Base-by-base conservation (phyloP, 2,113 vertebrate species). In the Salvelinus fontinalis region DNA sequence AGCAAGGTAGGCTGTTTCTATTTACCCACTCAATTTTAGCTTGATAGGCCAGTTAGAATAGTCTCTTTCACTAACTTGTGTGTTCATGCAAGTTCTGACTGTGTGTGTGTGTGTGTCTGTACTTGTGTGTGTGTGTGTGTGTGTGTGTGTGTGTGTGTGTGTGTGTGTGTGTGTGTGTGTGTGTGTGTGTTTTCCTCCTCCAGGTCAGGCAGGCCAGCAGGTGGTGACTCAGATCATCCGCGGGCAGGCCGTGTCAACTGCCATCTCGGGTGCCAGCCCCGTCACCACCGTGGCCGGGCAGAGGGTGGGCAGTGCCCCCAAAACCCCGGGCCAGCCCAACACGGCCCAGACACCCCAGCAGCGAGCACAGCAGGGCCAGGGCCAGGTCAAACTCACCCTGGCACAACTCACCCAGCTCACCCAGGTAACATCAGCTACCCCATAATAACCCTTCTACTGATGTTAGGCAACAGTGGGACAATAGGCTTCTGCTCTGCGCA, bases 381-480 rank as follows among this genome's bases (percentile, higher is more conserved):
- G 87, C 83, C 98, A 99, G 79, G 97, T 99, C 79, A 98, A 98
- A 80, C 96, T 99, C 12, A 99, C 96, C 16, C 94, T 99, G 94
- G 96, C 98, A 27, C 97, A 99, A 67, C 95, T 99, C 73, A 96
- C 97, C 0, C 98, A 99, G 81, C 93, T 99, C 39, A 98, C 97
- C 77, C 97, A 94, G 86, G 97, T 95, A 88, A 91, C 4, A 14
- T 62, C 59, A 22, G 59, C n/a, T 9, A 85, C 82, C 9, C 48
- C 11, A 7, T 13, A n/a, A 59, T 11, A n/a, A 20, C 16, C 22
- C 2, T 34, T 59, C 71, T 31, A 14, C 13, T 49, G 4, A 29
- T 44, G 39, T 44, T 2, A 44, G 39, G 39, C 39, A 44, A 44
- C 39, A 44, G 39, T 44, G 9, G 8, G 39, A 44, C 39, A 12